Percentiles rank a stretch among this genome's conserved stretches.
These are phyloP conservation scores for Glossophaga mutica DNA, from an alignment of 2,797 vertebrate species.

Conservation along the genomic window DNA sequence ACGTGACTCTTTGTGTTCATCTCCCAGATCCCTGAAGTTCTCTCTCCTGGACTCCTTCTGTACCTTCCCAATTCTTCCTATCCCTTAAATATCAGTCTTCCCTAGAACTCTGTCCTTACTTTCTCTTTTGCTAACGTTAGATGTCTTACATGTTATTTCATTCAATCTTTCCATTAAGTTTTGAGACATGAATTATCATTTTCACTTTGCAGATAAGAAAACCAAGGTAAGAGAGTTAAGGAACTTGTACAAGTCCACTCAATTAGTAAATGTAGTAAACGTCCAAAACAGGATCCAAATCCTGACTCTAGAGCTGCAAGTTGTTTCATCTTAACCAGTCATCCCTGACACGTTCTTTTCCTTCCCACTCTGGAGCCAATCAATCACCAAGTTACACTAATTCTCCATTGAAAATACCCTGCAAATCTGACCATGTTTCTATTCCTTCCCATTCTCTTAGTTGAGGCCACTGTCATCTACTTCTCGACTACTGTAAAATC, in stretches of 20 bases:
- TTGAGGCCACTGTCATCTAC: not conserved
- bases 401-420: not conserved
- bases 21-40: not conserved
- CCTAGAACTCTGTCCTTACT: not conserved
- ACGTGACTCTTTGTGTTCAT: not conserved
- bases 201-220: not conserved
- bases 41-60: not conserved
- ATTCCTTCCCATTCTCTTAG: not conserved
- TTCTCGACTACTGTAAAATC: not conserved
- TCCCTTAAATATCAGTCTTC: not conserved
- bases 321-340: not conserved
- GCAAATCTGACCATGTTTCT: not conserved
- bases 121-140: not conserved
- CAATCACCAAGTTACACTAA: not conserved
- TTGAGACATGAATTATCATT: not conserved
- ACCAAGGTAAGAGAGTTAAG: not conserved
- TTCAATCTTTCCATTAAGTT: slow-evolving; percentile 24
- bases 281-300: not conserved
- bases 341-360: not conserved
- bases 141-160: not conserved
- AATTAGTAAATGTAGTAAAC: not conserved
- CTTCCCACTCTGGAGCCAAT: not conserved
- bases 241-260: not conserved
- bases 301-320: not conserved
- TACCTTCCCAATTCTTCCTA: not conserved